A percentile compares a stretch with the other conserved stretches of the same genome.
These are phyloP conservation scores for Sinocyclocheilus rhinocerous DNA, from an alignment of 2,113 vertebrate genomes.

Conservation along the genomic window DNA sequence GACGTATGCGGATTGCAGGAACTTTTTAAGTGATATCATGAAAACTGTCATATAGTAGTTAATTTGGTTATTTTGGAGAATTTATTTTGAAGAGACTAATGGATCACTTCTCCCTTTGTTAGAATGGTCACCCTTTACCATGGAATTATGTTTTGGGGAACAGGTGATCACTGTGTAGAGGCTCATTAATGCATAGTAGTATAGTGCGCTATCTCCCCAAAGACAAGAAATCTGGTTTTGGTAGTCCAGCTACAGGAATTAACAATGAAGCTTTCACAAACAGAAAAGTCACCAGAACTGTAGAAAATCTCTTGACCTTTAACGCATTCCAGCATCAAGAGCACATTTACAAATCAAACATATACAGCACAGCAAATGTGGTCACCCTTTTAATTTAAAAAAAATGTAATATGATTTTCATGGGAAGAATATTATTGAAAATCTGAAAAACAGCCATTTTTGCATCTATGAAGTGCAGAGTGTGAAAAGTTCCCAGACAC, in stretches of 20 bases:
- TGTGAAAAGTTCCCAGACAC: neutral
- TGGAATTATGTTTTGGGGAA: constrained; percentile 1
- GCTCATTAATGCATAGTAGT: neutral
- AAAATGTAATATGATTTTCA: neutral
- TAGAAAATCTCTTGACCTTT: constrained; percentile 26
- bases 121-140: neutral
- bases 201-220: neutral
- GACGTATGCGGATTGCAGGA: constrained; percentile 25
- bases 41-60: constrained; percentile 12
- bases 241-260: neutral
- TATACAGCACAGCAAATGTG: constrained; percentile 3
- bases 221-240: neutral
- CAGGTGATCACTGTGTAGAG: neutral
- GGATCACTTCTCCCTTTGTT: neutral
- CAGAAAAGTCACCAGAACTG: neutral
- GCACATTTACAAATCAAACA: constrained; percentile 30
- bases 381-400: neutral
- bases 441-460: neutral
- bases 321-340: constrained; percentile 32
- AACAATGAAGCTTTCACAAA: constrained; percentile 13
- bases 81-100: constrained; percentile 6
- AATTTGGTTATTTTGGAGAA: neutral
- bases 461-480: too few relatives aligned
- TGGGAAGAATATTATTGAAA: neutral
- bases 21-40: constrained; percentile 29